phyloP scores from a whole-genome alignment of 2,113 vertebrate species.

The Chamaetylas fuelleborni region DNA sequence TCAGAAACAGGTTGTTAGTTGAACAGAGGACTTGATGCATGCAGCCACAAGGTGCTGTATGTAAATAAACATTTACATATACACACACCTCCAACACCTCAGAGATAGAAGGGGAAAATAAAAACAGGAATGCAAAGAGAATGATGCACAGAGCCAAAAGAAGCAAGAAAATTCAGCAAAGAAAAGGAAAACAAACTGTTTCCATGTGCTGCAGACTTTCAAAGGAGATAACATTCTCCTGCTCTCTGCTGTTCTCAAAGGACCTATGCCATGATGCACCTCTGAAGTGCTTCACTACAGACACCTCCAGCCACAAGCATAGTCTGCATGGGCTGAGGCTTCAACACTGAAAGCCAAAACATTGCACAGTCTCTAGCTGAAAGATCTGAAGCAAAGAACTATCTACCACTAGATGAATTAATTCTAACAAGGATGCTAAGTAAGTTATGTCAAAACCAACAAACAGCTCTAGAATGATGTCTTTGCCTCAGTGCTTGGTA shows the following conservation, averaged over 20 bases:
- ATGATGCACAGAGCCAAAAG: neutral
- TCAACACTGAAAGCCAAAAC: neutral
- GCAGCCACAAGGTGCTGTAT: neutral
- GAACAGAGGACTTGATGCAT: fast-evolving
- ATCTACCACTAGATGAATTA: neutral
- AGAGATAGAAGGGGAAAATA: neutral
- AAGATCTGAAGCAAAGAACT: neutral
- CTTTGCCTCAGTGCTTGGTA: neutral
- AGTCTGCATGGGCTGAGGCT: neutral
- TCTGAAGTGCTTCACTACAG: neutral
- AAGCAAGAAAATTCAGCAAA: neutral
- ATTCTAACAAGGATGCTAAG: neutral
- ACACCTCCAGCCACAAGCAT: fast-evolving
- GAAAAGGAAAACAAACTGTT: neutral
- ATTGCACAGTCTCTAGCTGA: fast-evolving
- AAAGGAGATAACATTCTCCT: neutral
- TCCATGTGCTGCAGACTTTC: neutral
- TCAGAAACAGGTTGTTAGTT: neutral
- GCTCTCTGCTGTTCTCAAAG: neutral
- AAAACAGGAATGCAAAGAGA: neutral
- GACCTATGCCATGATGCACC: neutral
- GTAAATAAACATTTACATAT: neutral
- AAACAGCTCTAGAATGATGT: neutral
- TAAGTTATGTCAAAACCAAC: neutral
- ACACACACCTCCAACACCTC: neutral